Percentiles rank a stretch among this genome's conserved stretches.
Evolutionary conservation across 2,888 invertebrate genomes (phyloP).

Genomic region (Tethea ocularis): DNA sequence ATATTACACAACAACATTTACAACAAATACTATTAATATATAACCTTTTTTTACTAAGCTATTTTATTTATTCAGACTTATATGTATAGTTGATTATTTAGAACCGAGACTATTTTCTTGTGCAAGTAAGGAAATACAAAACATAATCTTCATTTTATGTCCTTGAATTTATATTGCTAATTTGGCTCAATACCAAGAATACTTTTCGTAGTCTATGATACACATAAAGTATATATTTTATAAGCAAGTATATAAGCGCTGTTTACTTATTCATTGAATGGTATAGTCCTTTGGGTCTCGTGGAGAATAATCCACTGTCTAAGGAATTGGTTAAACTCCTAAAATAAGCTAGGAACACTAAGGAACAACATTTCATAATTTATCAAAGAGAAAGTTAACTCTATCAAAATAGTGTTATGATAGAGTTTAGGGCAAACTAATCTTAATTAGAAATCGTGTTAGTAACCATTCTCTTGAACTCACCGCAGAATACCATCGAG

Average conservation of each 20-base stretch:
- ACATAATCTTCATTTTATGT: background rate
- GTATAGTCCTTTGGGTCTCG: background rate
- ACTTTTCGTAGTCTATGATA: background rate
- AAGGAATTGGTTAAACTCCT: background rate
- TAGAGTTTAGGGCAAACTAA: background rate
- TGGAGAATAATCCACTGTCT: background rate
- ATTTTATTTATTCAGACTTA: background rate
- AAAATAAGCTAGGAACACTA: background rate
- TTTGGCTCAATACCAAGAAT: background rate
- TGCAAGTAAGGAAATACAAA: constrained; percentile 1
- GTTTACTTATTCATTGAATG: constrained; percentile 5
- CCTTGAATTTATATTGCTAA: constrained; percentile 7
- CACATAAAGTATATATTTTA: background rate
- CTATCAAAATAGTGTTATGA: background rate
- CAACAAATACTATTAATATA: too few species aligned
- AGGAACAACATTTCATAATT: background rate
- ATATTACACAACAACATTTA: too few species aligned
- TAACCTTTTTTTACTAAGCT: too few species aligned
- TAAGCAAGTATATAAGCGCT: background rate
- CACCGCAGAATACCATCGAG: background rate
- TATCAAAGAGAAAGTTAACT: background rate
- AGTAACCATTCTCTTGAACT: constrained; percentile 1
- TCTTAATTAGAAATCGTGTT: constrained; percentile 6
- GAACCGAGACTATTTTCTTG: background rate
- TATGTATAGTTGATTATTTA: background rate